Base-by-base conservation (phyloP, 30 jellyfish, hydroid and myxozoan species). In the Cassiopea andromeda region DNA sequence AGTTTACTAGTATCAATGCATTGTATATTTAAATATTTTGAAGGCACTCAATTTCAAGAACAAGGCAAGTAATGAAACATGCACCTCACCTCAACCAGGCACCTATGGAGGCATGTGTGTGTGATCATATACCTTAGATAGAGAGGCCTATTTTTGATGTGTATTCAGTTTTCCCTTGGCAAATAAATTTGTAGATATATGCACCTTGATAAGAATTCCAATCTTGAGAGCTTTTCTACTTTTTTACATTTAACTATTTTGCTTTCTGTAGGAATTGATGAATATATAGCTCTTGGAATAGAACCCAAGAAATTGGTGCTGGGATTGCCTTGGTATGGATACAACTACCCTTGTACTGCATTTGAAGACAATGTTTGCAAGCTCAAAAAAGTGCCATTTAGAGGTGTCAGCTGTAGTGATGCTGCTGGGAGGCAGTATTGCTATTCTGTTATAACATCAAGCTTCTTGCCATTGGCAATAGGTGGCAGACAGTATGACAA, bases 311-410 rank as follows among this genome's bases (percentile, higher is more conserved):
- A 92, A 46, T 77, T 92, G 78, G 97, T 92, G 18, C 88, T 92
- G 44, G 95, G 92, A 8, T 91, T 92, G 69, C 97, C 97, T 1
- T 92, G 97, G 97, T 92, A 92, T 72, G 97, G 97, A 16, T 92
- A 92, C 91, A 82, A 92, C 79, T 92, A 92, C 93, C 91, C 93
- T 5, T 92, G 97, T 69, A 80, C 80, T 15, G 81, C 70, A 19
- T 80, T 58, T 54, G 70, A 69, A 18, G 78, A 83, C 17, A 67
- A 85, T 72, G 82, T 45, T 3, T 92, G 97, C 64, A 58, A 78
- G 54, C 85, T 92, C 46, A 79, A 86, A 46, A 79, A 92, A 8
- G 93, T 82, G 44, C 94, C 93, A 4, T 85, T 74, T 58, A 49
- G 93, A 8, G 97, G 97, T 17, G 97, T 92, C 43, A 75, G 72